Base-by-base conservation (phyloP, 2,113 vertebrate genomes). In the Irena cyanogastra region DNA sequence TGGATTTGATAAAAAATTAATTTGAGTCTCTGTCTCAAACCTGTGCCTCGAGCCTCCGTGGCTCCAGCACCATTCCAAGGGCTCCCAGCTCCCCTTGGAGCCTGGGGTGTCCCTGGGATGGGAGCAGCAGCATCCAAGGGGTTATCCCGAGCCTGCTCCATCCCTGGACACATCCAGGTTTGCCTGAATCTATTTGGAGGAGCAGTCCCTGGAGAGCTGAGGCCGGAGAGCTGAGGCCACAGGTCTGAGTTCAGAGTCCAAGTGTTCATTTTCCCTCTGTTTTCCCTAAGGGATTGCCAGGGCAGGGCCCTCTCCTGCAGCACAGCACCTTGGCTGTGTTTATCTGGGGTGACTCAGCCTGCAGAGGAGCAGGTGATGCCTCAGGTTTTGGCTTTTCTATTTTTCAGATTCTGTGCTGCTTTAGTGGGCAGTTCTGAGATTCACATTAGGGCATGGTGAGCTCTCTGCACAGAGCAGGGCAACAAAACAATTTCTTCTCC, bases 71-170 rank as follows among this genome's bases (percentile, higher is more conserved):
- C 1, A 0, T 31, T n/a, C 57, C 9, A 47, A 49, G 74, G 35
- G 41, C n/a, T 63, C 44, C 18, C 5, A 74, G 76, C 23, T 83
- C 52, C 35, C 59, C 69, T 30, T 1, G 57, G 33, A 60, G 68
- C 52, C 3, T 2, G 20, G 5, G 11, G 44, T 10, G 7, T 37
- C 42, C 47, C 18, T 2, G 3, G 44, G 3, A 2, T 1, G 53
- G 49, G 35, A 72, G 27, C 39, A 7, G 56, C 19, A 19, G 68
- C 63, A 33, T 45, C 3, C n/a, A 1, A 1, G 47, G 22, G 78
- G 1, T 22, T 4, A 20, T 17, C 56, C 85, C 1, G 1, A 72
- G 28, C 31, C 42, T n/a, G 47, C 6, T 45, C 42, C 16, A 4
- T 3, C 49, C 47, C 71, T 10, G 44, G 15, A 6, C 16, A 6